phyloP scores from a whole-genome alignment of 2,797 vertebrate species.

The Sebastes paucispinis region DNA sequence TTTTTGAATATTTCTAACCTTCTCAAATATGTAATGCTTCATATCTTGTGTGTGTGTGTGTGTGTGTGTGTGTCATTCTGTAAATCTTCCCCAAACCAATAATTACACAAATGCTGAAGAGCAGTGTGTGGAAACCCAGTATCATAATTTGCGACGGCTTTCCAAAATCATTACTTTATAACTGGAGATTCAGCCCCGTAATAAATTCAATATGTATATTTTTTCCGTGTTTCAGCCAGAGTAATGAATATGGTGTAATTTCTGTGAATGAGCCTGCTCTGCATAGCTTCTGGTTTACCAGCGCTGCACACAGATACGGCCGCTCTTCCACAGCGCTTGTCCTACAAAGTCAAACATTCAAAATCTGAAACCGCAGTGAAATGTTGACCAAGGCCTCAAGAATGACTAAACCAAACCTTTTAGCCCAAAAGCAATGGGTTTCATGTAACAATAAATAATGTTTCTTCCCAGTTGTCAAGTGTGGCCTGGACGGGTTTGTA shows the following conservation, averaged over 20 bases:
- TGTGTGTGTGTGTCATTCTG: conserved; percentile 57
- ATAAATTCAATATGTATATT: conserved; percentile 70
- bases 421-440: conserved; percentile 81
- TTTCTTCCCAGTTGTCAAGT: conserved; percentile 79
- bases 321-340: conserved; percentile 60
- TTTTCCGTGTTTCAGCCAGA: conserved; percentile 66
- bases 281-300: conserved; percentile 82
- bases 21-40: conserved; percentile 55
- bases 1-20: conserved; percentile 48
- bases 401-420: conserved; percentile 79
- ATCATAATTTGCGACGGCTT: conserved; percentile 60
- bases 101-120: conserved; percentile 54
- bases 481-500: conserved; percentile 76
- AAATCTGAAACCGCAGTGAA: conserved; percentile 79
- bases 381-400: conserved; percentile 80
- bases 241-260: conserved; percentile 74
- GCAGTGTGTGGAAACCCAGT: conserved; percentile 57
- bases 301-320: conserved; percentile 62
- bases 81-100: conserved; percentile 61
- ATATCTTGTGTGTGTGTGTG: conserved; percentile 20
- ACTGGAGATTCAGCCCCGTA: conserved; percentile 51
- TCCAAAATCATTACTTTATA: conserved; percentile 64
- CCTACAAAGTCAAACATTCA: conserved; percentile 77
- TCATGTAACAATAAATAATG: conserved; percentile 86
- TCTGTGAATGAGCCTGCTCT: conserved; percentile 80